Evolutionary conservation across 37 sponge, comb jelly and placozoan species (phyloP), one percentile per base, ranked within the genome.

Genomic region (Halichondria panicea): DNA sequence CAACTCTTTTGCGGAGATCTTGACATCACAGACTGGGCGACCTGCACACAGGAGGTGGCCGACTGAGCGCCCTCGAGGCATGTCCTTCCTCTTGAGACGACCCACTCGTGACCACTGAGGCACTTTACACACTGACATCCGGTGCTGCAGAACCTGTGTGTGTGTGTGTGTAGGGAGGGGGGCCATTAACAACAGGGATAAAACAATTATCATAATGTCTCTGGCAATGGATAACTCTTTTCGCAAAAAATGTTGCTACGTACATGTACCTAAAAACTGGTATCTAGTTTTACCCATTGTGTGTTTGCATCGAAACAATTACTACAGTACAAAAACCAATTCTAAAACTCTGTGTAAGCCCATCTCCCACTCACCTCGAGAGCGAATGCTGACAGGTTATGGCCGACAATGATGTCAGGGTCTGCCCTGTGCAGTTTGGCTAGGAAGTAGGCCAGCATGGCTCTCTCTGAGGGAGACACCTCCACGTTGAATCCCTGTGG

Each of bases 21-120:
- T 91, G 46, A 90, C 84, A 55, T 97, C 97, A 79, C 86, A 88
- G 28, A 97, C 85, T 6, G 92, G 76, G 4, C 97, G 77, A 21
- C 97, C 97, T 40, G 82, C 86, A 69, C 81, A 86, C 8, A 91
- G 79, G 11, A 34, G 19, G 27, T 77, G 78, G 32, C 78, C 64
- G 37, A 34, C 62, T 43, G 45, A 38, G 19, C 67, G 69, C 18
- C 87, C 79, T 86, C 84, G 54, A n/a, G 92, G 87, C 64, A 88
- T 57, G 4, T 73, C 71, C 27, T 59, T 81, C 44, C 97, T 79
- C 75, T 81, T 85, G 37, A 97, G 68, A 1, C 97, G 48, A 39
- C 94, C 72, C 28, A 97, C 71, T 19, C 90, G 66, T 19, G 97
- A 97, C 97, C 97, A 97, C 71, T 86, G 81, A 30, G 97, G 94